Evolutionary conservation across 2,797 vertebrate genomes (phyloP).

Genomic region (Xiphorhynchus erythropygius): DNA sequence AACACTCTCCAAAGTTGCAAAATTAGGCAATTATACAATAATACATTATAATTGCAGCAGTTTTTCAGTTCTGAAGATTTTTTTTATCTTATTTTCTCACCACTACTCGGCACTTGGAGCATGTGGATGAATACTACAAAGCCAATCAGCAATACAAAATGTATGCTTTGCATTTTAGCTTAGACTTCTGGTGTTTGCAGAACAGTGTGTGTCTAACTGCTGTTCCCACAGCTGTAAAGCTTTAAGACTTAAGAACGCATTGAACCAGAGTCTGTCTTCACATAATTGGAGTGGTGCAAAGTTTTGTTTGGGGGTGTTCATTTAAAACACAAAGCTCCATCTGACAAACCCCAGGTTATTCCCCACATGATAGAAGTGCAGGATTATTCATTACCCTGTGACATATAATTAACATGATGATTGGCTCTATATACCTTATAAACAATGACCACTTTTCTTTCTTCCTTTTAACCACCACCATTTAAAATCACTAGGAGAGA

Average conservation of each 20-base stretch:
- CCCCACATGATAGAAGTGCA: not conserved
- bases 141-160: slow-evolving; percentile 1
- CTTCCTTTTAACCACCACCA: not conserved
- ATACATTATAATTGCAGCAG: not conserved
- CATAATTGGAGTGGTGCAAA: not conserved
- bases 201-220: slow-evolving; percentile 16
- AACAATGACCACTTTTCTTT: not conserved
- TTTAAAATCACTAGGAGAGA: not conserved
- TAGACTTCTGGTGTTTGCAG: slow-evolving; percentile 42
- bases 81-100: not conserved
- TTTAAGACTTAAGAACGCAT: slow-evolving; percentile 18
- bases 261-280: slow-evolving; percentile 42
- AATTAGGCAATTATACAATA: slow-evolving; percentile 43
- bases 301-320: slow-evolving; percentile 19
- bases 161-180: slow-evolving; percentile 42
- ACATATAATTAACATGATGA: slow-evolving; percentile 2
- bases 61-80: not conserved
- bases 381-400: not conserved
- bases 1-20: slow-evolving; percentile 38
- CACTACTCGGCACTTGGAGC: not conserved
- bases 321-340: slow-evolving; percentile 30
- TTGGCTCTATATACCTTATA: not conserved
- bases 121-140: not conserved
- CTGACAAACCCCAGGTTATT: slow-evolving; percentile 12
- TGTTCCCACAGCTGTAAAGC: slow-evolving; percentile 60